These are phyloP conservation scores for Synanthedon vespiformis DNA, from an alignment of 2,888 invertebrate species.

Conservation along the genomic window DNA sequence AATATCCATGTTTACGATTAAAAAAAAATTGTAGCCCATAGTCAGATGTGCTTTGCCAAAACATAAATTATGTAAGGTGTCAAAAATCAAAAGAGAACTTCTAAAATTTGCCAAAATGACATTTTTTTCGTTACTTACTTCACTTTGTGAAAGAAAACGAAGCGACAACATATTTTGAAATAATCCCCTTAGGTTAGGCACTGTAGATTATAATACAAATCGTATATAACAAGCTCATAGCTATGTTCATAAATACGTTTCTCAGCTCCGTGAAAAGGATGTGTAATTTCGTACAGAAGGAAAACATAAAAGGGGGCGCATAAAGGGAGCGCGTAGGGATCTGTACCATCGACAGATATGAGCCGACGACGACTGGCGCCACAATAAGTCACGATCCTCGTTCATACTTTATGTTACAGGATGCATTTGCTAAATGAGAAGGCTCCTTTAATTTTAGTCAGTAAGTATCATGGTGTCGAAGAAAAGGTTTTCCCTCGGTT, in stretches of 20 bases:
- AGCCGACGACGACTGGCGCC: slow-evolving; percentile 18
- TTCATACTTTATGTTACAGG: slow-evolving; percentile 21
- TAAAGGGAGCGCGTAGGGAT: slow-evolving; percentile 12
- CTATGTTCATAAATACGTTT: background rate
- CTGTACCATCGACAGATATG: slow-evolving; percentile 11
- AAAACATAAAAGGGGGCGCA: slow-evolving; percentile 21
- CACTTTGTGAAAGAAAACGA: no score
- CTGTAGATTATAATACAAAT: background rate
- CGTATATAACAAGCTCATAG: background rate
- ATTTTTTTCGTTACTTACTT: no score
- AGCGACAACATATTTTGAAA: no score
- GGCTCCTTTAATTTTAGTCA: slow-evolving; percentile 20
- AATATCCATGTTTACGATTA: no score
- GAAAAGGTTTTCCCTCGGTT: background rate
- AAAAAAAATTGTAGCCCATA: no score
- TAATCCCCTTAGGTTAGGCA: background rate
- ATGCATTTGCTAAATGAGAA: slow-evolving; percentile 37
- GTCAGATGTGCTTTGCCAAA: no score
- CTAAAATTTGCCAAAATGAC: no score
- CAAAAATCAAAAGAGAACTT: no score
- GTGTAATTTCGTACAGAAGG: slow-evolving; percentile 19
- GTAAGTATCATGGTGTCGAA: slow-evolving; percentile 7
- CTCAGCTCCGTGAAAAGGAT: slow-evolving; percentile 8
- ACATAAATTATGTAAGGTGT: no score
- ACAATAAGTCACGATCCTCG: slow-evolving; percentile 23